Evolutionary conservation across 2,113 vertebrate genomes (phyloP).

Genomic region (Xiphophorus maculatus): DNA sequence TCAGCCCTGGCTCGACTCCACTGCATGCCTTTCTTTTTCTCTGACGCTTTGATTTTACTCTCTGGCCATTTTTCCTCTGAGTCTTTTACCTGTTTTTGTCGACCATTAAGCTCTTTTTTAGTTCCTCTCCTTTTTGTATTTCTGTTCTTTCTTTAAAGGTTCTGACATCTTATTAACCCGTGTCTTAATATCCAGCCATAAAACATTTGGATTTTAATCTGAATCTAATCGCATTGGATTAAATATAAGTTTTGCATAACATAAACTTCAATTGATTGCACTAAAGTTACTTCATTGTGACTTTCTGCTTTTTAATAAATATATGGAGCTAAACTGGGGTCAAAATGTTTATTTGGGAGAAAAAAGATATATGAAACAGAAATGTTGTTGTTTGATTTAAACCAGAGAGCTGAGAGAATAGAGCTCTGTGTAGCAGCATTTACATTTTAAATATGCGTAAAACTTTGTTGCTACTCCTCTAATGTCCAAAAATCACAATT

Average conservation of each 20-base stretch:
- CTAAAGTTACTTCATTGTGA: not conserved
- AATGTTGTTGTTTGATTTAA: not conserved
- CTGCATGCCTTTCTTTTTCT: slow-evolving; percentile 23
- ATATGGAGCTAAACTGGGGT: too few relatives aligned
- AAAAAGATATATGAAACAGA: not conserved
- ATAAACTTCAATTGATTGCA: not conserved
- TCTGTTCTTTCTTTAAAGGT: not conserved
- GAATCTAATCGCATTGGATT: not conserved
- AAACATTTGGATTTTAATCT: not conserved
- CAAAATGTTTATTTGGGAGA: too few relatives aligned
- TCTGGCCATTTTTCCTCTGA: slow-evolving; percentile 17
- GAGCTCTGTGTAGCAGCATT: not conserved
- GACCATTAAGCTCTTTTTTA: not conserved
- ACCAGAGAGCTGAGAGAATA: not conserved
- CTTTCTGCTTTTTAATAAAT: not conserved
- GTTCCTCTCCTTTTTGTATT: not conserved
- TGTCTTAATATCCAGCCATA: not conserved
- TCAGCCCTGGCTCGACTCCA: slow-evolving; percentile 66
- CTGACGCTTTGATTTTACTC: slow-evolving; percentile 3
- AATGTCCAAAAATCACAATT: too few relatives aligned
- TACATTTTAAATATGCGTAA: too few relatives aligned
- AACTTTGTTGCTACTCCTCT: too few relatives aligned
- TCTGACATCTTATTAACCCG: not conserved
- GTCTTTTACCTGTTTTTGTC: not conserved
- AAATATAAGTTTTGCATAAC: not conserved